Base-by-base conservation (phyloP, 2,797 vertebrate species). In the Cheirogaleus major region DNA sequence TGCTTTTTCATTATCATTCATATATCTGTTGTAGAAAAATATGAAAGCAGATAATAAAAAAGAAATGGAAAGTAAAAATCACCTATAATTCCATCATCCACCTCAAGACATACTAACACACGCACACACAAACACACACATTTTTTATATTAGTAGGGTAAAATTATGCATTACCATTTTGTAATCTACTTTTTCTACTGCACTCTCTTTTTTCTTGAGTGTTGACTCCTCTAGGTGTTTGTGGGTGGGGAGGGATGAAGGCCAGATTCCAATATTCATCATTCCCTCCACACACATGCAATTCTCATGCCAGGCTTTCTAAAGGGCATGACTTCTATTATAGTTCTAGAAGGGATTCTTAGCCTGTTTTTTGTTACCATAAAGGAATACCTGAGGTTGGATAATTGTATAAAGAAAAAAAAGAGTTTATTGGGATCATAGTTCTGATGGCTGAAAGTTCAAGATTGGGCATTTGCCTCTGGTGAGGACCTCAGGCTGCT, bases 51-150 rank as follows among this genome's bases (percentile, higher is more conserved):
- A 50, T 45, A 75, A 81, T 35, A 84, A 82, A 84, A 65, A 78
- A 61, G 5, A 93, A 94, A 22, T 30, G 9, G 80, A 93, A 90
- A 90, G 35, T 81, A 65, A 88, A 92, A 95, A 80, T 27, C 38
- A 61, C 17, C 27, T 48, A 23, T 57, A 69, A 81, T 59, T 55
- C 41, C 20, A 72, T 35, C 13, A 67, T 41, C 57, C 18, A 25
- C 30, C n/a, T 41, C 48, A 63, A 69, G 20, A 90, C 90, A 80
- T 27, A 83, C 17, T 35, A 52, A 30, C 8, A 63, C 38, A 35
- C 50, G 76, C 35, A 11, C 13, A n/a, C 12, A 80, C 23, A 59
- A 4, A 48, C 20, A 76, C 12, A 67, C 65, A 75, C 10, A 18
- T 18, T 10, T 76, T 95, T 85, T 52, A 72, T 8, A 38, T 35